Conservation (phyloP, 2,113 vertebrate species). For the Apus apus region DNA sequence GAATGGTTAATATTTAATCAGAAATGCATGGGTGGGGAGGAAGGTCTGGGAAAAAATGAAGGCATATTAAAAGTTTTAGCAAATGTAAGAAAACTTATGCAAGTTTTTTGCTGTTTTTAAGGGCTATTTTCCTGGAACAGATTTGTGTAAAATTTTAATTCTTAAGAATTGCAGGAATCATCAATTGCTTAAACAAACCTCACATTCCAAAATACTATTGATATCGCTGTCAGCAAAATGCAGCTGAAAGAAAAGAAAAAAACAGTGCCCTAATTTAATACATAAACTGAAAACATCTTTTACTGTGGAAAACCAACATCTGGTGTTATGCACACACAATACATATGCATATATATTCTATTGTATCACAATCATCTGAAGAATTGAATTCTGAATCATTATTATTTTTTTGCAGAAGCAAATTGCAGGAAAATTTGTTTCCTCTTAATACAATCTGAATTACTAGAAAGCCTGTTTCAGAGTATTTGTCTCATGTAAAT, state of each 20-base stretch:
- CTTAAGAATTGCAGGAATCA: background rate
- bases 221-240: background rate
- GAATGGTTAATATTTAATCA: background rate
- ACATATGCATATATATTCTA: background rate
- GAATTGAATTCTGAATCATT: background rate
- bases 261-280: fast-evolving
- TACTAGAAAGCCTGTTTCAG: background rate
- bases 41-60: background rate
- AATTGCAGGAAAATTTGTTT: background rate
- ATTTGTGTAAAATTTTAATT: background rate
- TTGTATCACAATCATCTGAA: background rate
- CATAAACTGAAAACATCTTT: background rate
- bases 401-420: background rate
- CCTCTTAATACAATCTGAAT: background rate
- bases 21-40: background rate
- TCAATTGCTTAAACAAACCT: background rate
- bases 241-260: background rate
- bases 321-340: background rate
- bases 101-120: background rate
- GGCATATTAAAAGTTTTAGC: background rate
- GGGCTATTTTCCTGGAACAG: background rate
- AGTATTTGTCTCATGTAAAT: background rate
- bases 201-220: background rate
- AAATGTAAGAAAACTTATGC: background rate
- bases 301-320: background rate